phyloP scores from a whole-genome alignment of 1,140 invertebrate species.

The Araneus ventricosus region DNA sequence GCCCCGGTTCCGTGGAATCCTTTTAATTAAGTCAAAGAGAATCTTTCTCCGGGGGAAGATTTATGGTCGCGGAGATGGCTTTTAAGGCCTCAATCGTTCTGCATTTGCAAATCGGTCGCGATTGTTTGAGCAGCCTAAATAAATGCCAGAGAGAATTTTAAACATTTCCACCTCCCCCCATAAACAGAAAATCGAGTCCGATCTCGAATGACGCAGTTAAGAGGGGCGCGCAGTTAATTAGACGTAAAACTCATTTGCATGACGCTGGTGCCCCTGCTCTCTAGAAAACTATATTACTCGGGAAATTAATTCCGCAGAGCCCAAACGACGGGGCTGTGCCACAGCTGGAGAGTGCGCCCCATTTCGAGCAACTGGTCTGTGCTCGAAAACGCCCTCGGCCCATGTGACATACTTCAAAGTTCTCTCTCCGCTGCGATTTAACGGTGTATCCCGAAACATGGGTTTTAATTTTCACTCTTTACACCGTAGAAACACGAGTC shows the following conservation, averaged over 20 bases:
- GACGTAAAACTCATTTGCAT: conserved; percentile 74
- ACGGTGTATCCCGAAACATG: conserved; percentile 65
- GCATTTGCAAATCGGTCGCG: conserved; percentile 69
- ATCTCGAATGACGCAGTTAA: conserved; percentile 63
- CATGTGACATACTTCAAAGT: conserved; percentile 64
- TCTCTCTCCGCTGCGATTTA: conserved; percentile 51
- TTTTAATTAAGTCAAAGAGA: conserved; percentile 67
- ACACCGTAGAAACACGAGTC: conserved; percentile 64
- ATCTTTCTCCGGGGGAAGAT: conserved; percentile 62
- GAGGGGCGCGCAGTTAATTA: conserved; percentile 67
- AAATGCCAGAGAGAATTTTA: conserved; percentile 70
- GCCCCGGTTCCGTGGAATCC: conserved; percentile 32
- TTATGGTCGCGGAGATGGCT: conserved; percentile 66
- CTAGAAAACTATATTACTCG: conserved; percentile 71
- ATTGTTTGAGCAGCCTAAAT: conserved; percentile 73
- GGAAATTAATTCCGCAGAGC: conserved; percentile 67
- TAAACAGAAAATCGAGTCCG: conserved; percentile 71
- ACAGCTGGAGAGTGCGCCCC: conserved; percentile 59
- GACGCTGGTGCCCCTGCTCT: neutral
- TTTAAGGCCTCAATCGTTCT: conserved; percentile 71
- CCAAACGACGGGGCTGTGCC: conserved; percentile 13
- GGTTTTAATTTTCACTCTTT: conserved; percentile 73
- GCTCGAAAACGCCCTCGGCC: conserved; percentile 11
- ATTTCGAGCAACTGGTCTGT: conserved; percentile 69
- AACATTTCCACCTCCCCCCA: conserved; percentile 45